Evolutionary conservation across 2,113 vertebrate genomes (phyloP).

Genomic region (Cygnus buccinator): DNA sequence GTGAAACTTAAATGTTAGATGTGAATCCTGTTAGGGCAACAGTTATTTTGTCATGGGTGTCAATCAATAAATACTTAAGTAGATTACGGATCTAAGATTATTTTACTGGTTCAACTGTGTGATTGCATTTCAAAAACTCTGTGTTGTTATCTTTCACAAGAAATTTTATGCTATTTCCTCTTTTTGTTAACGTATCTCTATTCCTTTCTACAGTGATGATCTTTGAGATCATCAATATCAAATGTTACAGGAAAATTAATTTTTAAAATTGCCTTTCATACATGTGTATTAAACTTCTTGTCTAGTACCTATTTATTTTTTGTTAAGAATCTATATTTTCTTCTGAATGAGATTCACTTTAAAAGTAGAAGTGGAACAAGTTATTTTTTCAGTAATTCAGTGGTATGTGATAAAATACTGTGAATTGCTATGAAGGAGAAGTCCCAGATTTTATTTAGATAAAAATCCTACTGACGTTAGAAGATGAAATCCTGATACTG

Average conservation of each 20-base stretch:
- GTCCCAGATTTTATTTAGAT: constrained; percentile 39
- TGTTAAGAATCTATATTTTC: neutral
- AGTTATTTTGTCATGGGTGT: constrained; percentile 58
- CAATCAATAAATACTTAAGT: constrained; percentile 69
- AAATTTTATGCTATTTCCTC: constrained; percentile 1
- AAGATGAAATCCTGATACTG: constrained; percentile 41
- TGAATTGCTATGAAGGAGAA: neutral
- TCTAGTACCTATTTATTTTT: neutral
- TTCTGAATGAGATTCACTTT: neutral
- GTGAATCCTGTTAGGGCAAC: constrained; percentile 63
- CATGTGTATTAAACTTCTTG: neutral
- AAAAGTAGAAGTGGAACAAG: neutral
- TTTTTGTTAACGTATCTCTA: neutral
- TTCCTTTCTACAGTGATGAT: neutral
- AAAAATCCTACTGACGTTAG: neutral
- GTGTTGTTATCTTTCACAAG: constrained; percentile 17
- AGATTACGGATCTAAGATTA: constrained; percentile 64
- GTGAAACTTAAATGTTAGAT: constrained; percentile 55
- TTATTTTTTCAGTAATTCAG: constrained; percentile 20
- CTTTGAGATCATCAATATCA: neutral
- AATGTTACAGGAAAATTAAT: neutral
- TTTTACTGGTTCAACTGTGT: constrained; percentile 5
- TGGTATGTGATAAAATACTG: constrained; percentile 5
- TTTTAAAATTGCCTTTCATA: constrained; percentile 6
- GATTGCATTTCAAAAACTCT: constrained; percentile 31